Evolutionary conservation across 2,888 invertebrate genomes (phyloP).

Genomic region (Theodoxus fluviatilis): DNA sequence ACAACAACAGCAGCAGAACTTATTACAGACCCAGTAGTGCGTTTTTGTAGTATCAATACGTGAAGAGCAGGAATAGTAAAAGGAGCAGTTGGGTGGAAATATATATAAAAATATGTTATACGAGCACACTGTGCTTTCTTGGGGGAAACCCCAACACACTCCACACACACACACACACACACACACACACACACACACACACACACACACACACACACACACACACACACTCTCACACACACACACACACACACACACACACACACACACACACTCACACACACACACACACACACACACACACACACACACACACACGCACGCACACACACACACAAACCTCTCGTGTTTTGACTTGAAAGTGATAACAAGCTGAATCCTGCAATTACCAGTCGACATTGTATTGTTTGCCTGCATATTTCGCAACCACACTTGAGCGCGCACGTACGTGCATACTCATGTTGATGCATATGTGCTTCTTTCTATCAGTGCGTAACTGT

Average conservation of each 20-base stretch:
- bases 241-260: not conserved
- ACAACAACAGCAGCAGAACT: no score
- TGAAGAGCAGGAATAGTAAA: no score
- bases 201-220: conserved; percentile 14
- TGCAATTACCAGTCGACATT: no score
- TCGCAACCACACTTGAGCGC: not conserved
- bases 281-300: conserved; percentile 8
- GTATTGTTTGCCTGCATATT: no score
- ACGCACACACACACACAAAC: not conserved
- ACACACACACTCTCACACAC: not conserved
- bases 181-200: conserved; percentile 7
- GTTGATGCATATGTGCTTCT: not conserved
- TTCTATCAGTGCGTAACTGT: not conserved
- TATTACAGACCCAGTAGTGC: no score
- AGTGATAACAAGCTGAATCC: no score
- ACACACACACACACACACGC: conserved; percentile 1
- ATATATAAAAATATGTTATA: no score
- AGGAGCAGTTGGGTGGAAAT: no score
- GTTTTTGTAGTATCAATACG: no score
- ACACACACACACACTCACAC: conserved; percentile 13
- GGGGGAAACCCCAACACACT: conserved; percentile 10
- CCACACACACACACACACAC: not conserved
- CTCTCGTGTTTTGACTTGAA: no score
- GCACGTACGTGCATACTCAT: not conserved
- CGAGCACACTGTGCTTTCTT: no score